Evolutionary conservation across 2,888 invertebrate genomes (phyloP), one percentile per base, ranked within the genome.

Genomic region (Sinotaia quadrata): DNA sequence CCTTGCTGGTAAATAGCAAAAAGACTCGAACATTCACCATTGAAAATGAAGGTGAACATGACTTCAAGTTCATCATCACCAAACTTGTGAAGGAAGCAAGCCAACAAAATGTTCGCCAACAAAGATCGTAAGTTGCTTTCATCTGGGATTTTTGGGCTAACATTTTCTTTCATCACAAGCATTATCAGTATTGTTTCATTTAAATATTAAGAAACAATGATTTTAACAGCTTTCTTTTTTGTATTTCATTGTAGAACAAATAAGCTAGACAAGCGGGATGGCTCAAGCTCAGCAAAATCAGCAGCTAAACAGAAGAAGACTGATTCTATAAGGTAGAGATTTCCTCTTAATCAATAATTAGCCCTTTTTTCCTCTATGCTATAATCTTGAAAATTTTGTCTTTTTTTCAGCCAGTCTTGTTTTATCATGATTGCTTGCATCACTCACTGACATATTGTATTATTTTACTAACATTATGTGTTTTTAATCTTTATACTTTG

Each of bases 1-100:
- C 87, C 12, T 76, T 88, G 71, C 62, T 86, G 52, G 83, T 88
- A 33, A 85, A 86, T 75, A 83, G 84, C 68, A 87, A 84, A 77
- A 88, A 88, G 72, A 78, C 82, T 21, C 75, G 87, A 27, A 83
- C 84, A 27, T 87, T 89, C 74, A 79, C 77, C 47, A 86, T 89
- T 59, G 88, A 88, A 70, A 89, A 89, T 76, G 84, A 81, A 34
- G 88, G 88, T 54, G 87, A 88, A 62, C 87, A 87, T 81, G 88
- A 88, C 66, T 88, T 89, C 76, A 88, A 86, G 72, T 89, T 86
- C 77, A 81, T 80, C 70, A 86, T 89, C 63, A 75, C 78, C n/a
- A 85, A 83, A 73, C 80, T 82, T 79, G 78, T 81, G 56, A 85
- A 83, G 65, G 83, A 84, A 33, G 63, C 78, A n/a, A 24, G 56